These are phyloP conservation scores for Hydractinia symbiolongicarpus DNA, from an alignment of 30 jellyfish, hydroid and myxozoan species.

Conservation along the genomic window DNA sequence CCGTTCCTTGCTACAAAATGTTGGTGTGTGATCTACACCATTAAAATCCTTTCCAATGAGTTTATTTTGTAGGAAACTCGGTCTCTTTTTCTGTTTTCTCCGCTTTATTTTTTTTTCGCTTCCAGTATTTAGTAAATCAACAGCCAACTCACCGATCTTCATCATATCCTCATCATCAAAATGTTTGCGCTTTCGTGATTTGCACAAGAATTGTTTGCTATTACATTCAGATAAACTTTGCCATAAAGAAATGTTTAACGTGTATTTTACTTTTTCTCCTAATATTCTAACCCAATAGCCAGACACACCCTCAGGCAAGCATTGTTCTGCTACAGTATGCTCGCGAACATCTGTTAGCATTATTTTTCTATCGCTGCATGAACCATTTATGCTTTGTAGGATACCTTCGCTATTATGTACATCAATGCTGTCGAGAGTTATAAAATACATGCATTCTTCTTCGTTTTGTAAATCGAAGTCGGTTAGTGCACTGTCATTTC, in stretches of 20 bases:
- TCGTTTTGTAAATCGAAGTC: not conserved
- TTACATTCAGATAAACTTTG: not conserved
- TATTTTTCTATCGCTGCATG: not conserved
- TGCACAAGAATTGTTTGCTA: not conserved
- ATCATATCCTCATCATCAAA: not conserved
- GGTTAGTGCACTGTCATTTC: not conserved
- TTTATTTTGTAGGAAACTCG: not conserved
- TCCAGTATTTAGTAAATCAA: constrained; percentile 19
- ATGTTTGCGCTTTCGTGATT: not conserved
- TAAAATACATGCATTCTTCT: constrained; percentile 12
- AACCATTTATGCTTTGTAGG: not conserved
- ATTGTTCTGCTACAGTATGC: constrained; percentile 51
- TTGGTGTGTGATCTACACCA: constrained; percentile 8
- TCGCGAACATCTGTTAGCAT: constrained; percentile 37
- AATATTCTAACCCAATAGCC: constrained; percentile 79
- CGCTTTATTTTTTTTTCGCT: not conserved
- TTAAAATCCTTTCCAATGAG: not conserved
- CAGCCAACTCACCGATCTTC: constrained; percentile 21
- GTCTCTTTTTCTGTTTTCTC: not conserved
- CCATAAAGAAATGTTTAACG: constrained; percentile 67
- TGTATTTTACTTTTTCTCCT: constrained; percentile 45
- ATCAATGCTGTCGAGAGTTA: constrained; percentile 19
- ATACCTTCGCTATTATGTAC: not conserved
- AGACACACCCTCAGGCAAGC: constrained; percentile 66
- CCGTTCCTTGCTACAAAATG: constrained; percentile 20